phyloP scores from a whole-genome alignment of 2,797 vertebrate species.

The Hapalemur alaotrensis region DNA sequence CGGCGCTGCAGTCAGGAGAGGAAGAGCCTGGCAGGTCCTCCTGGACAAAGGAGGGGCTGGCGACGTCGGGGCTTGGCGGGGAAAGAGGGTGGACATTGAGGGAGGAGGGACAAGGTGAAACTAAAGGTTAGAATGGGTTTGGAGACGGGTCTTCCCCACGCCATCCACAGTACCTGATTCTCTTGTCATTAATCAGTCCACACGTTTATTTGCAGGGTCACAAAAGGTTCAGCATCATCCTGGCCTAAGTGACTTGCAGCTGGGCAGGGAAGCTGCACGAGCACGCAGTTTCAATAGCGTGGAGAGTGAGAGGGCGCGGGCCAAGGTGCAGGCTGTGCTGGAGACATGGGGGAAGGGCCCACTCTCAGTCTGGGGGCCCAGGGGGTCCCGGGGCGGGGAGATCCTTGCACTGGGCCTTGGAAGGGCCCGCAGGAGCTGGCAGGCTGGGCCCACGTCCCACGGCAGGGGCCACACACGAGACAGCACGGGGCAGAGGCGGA shows the following conservation, averaged over 20 bases:
- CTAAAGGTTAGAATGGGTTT: too few species aligned
- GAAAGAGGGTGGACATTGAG: rapidly evolving
- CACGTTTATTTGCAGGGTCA: background rate
- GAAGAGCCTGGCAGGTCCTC: background rate
- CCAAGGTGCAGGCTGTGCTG: rapidly evolving
- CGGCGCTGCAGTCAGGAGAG: rapidly evolving
- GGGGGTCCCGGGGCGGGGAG: too few species aligned
- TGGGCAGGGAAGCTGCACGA: background rate
- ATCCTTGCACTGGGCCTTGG: background rate
- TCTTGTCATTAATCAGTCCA: background rate
- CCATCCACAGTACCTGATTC: rapidly evolving
- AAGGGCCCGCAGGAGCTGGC: background rate
- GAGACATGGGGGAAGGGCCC: rapidly evolving
- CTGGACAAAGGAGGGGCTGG: background rate
- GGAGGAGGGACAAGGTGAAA: background rate
- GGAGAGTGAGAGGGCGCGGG: rapidly evolving
- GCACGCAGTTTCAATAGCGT: rapidly evolving
- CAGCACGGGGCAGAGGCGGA: background rate
- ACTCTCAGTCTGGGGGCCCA: rapidly evolving
- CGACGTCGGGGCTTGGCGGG: rapidly evolving
- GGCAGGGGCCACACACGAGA: rapidly evolving
- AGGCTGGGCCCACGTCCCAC: rapidly evolving
- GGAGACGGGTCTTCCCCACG: too few species aligned
- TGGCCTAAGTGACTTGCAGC: background rate
- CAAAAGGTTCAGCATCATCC: background rate